Percentiles rank a stretch among this genome's conserved stretches.
These are phyloP conservation scores for Morpho achilles DNA, from an alignment of 2,888 invertebrate species.

Conservation along the genomic window DNA sequence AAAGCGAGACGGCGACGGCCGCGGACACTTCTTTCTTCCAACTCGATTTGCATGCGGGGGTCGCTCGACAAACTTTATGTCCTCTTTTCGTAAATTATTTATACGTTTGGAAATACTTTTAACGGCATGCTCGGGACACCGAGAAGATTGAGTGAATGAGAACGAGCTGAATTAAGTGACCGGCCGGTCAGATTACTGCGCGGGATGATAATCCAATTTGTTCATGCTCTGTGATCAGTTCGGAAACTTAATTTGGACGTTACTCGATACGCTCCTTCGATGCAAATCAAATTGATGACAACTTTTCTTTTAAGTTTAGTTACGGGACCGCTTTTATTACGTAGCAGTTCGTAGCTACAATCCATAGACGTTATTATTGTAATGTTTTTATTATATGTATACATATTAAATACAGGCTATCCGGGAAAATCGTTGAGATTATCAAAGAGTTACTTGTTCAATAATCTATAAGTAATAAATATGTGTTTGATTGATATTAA, in stretches of 20 bases:
- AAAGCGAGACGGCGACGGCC: constrained; percentile 60
- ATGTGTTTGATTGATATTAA: too few relatives aligned
- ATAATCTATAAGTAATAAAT: too few relatives aligned
- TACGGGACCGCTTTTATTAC: constrained; percentile 8
- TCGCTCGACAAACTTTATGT: constrained; percentile 76
- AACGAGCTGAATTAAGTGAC: constrained; percentile 60
- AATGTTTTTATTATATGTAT: too few relatives aligned
- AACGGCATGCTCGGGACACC: constrained; percentile 60
- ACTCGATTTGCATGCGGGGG: constrained; percentile 78
- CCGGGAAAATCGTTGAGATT: too few relatives aligned
- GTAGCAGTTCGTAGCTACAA: constrained; percentile 1
- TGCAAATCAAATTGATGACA: constrained; percentile 25
- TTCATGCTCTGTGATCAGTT: constrained; percentile 39
- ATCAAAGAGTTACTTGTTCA: too few relatives aligned
- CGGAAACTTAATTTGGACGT: constrained; percentile 31
- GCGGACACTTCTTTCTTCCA: constrained; percentile 71
- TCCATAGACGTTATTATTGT: background rate
- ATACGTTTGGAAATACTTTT: constrained; percentile 77
- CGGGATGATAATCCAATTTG: constrained; percentile 49
- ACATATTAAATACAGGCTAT: too few relatives aligned
- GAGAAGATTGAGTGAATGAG: constrained; percentile 65
- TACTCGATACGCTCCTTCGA: constrained; percentile 26
- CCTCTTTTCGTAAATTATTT: constrained; percentile 78
- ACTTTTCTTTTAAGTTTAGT: constrained; percentile 24
- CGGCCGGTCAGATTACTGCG: constrained; percentile 54